phyloP scores from a whole-genome alignment of 2,888 invertebrate species.

The Gymnocheta viridis region DNA sequence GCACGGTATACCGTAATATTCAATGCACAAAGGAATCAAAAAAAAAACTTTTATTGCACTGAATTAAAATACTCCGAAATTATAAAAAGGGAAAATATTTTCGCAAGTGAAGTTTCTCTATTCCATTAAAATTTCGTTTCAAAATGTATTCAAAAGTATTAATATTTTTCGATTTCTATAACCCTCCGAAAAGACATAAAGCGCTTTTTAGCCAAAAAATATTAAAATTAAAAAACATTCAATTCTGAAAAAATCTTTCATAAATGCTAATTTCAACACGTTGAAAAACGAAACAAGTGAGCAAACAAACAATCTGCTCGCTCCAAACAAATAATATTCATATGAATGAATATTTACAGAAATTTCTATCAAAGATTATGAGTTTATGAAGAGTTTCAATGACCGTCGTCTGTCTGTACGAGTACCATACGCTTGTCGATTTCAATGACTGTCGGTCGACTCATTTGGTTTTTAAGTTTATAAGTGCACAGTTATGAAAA shows the following conservation, averaged over 20 bases:
- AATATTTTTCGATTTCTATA: too few species aligned
- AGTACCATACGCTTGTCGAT: neutral
- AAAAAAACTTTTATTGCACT: too few species aligned
- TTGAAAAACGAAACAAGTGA: constrained; percentile 61
- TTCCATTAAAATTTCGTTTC: too few species aligned
- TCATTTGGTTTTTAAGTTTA: constrained; percentile 45
- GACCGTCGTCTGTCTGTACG: constrained; percentile 19
- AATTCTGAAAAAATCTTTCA: constrained; percentile 72
- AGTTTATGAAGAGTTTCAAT: constrained; percentile 64
- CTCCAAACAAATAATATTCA: constrained; percentile 47
- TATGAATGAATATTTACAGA: constrained; percentile 68
- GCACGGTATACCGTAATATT: too few species aligned
- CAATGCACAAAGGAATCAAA: too few species aligned
- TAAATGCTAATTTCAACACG: constrained; percentile 80
- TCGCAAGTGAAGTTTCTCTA: too few species aligned
- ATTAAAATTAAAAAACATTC: neutral
- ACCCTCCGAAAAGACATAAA: too few species aligned
- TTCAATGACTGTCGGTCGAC: constrained; percentile 23
- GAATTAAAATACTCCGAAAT: too few species aligned
- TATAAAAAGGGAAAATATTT: too few species aligned
- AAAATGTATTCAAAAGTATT: too few species aligned
- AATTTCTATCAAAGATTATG: constrained; percentile 63
- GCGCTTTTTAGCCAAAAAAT: neutral
- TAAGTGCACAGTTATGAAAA: constrained; percentile 62
- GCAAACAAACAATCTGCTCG: constrained; percentile 25